Evolutionary conservation across 2,797 vertebrate genomes (phyloP).

Genomic region (Bufotes viridis): DNA sequence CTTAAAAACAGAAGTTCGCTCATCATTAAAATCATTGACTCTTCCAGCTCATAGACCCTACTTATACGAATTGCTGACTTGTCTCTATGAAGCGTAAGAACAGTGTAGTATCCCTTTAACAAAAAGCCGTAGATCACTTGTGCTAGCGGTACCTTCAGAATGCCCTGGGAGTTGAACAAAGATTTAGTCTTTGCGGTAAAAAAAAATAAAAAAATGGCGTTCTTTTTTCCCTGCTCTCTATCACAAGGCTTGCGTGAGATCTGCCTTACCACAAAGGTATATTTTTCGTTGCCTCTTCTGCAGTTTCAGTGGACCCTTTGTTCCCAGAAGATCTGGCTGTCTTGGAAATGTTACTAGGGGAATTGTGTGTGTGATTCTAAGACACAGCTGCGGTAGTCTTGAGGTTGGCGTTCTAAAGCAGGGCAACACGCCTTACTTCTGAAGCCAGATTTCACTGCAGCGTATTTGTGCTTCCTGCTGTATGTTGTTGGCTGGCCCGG

Average conservation of each 20-base stretch:
- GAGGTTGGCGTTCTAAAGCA: conserved; percentile 43
- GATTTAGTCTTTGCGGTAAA: not conserved
- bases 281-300: conserved; percentile 28
- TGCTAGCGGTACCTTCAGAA: not conserved
- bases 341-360: conserved; percentile 62
- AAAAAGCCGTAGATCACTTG: not conserved
- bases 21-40: too few relatives aligned
- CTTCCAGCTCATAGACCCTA: too few relatives aligned
- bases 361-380: conserved; percentile 46
- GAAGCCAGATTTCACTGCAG: conserved; percentile 39
- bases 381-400: conserved; percentile 43
- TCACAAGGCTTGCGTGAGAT: conserved; percentile 35
- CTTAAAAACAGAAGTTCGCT: too few relatives aligned
- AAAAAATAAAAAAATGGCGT: not conserved
- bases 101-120: too few relatives aligned
- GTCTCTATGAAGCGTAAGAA: not conserved
- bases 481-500: conserved; percentile 8
- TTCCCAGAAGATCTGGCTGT: conserved; percentile 56
- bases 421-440: conserved; percentile 28
- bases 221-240: not conserved
- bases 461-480: conserved; percentile 47
- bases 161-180: not conserved
- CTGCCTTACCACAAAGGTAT: not conserved
- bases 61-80: too few relatives aligned
- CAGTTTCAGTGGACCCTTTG: conserved; percentile 35